Conservation (phyloP, 2,797 vertebrate genomes). For the Ciconia nigra region DNA sequence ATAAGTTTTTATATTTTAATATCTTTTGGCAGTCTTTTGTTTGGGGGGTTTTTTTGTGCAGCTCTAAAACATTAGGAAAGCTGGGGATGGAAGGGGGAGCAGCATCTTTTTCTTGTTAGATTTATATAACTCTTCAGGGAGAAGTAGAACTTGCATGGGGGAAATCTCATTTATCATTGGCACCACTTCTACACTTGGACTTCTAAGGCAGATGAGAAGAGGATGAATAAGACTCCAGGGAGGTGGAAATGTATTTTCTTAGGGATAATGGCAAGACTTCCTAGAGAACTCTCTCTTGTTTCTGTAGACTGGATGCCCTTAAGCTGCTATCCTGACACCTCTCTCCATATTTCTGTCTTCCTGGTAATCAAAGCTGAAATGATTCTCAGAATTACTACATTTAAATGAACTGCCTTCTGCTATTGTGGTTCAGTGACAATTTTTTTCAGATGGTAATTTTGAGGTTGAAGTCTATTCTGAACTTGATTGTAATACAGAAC, state of each 20-base stretch:
- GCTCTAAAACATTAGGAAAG: not conserved
- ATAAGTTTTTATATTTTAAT: not conserved
- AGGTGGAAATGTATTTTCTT: conserved; percentile 30
- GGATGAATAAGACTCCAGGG: conserved; percentile 39
- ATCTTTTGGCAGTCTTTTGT: not conserved
- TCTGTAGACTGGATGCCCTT: not conserved
- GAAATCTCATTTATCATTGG: conserved; percentile 5
- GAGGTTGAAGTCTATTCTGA: not conserved
- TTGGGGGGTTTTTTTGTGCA: not conserved
- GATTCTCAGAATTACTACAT: not conserved
- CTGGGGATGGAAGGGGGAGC: not conserved
- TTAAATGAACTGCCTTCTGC: conserved; percentile 14
- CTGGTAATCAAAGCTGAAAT: conserved; percentile 36
- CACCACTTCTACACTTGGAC: conserved; percentile 12
- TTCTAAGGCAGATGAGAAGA: conserved; percentile 12
- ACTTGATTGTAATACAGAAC: not conserved
- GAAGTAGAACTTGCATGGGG: not conserved
- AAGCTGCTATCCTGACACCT: conserved; percentile 5
- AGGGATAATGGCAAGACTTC: conserved; percentile 19
- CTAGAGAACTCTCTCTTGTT: not conserved
- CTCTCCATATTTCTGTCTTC: conserved; percentile 7
- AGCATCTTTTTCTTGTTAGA: not conserved
- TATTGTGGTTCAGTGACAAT: not conserved
- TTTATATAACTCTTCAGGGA: not conserved
- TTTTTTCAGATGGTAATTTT: not conserved